These are phyloP conservation scores for Campylorhamphus procurvoides DNA, from an alignment of 2,113 vertebrate genomes.

Conservation along the genomic window DNA sequence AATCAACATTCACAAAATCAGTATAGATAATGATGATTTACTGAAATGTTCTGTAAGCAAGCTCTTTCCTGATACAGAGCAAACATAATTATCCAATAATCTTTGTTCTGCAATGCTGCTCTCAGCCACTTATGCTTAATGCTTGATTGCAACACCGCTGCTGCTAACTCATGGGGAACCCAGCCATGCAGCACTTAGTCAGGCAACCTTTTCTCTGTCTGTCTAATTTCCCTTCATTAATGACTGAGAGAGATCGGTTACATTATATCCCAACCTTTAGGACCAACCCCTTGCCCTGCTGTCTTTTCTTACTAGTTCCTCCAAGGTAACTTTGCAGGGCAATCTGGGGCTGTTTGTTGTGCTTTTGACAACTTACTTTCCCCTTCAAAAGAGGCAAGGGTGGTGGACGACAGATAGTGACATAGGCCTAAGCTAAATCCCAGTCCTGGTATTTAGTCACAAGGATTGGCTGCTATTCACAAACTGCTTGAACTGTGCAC, in stretches of 20 bases:
- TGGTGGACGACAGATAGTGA: neutral
- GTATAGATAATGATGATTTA: neutral
- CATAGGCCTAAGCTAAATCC: neutral
- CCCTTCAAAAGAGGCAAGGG: neutral
- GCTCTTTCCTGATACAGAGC: neutral
- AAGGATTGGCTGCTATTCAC: neutral
- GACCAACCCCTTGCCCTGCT: neutral
- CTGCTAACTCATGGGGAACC: neutral
- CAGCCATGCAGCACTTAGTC: neutral
- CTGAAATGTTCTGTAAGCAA: neutral
- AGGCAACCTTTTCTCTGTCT: neutral
- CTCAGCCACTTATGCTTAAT: neutral
- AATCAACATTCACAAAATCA: neutral
- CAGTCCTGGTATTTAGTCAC: neutral
- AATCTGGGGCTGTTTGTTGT: neutral
- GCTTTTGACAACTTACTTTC: neutral
- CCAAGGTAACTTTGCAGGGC: neutral
- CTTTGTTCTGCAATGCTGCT: neutral
- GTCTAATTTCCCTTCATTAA: neutral
- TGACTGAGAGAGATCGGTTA: accelerated
- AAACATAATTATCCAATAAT: neutral
- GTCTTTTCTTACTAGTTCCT: neutral
- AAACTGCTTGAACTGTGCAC: neutral
- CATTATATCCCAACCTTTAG: neutral
- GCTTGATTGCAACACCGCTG: accelerated